These are phyloP conservation scores for Acronicta leporina DNA, from an alignment of 2,888 invertebrate genomes.

Conservation along the genomic window DNA sequence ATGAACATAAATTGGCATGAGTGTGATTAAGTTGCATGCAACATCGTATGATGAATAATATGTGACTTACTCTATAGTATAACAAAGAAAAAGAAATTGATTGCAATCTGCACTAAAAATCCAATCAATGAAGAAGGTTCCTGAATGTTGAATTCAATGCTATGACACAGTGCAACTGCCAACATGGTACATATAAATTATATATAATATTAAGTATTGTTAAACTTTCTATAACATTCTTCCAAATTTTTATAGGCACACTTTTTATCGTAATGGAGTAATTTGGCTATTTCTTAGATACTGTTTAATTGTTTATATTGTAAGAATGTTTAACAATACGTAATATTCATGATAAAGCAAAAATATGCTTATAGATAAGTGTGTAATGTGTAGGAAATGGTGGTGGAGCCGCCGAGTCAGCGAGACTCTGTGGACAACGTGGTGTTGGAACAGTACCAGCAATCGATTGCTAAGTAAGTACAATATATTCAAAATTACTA, in stretches of 20 bases:
- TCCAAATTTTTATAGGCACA: too few species aligned
- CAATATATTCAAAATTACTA: too few species aligned
- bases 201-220: not conserved
- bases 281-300: too few species aligned
- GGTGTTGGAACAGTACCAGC: constrained; percentile 95
- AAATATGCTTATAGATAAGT: constrained; percentile 1
- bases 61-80: not conserved
- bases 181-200: too few species aligned
- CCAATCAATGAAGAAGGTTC: too few species aligned
- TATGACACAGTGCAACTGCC: not conserved
- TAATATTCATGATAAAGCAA: not conserved
- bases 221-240: too few species aligned
- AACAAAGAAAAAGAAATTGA: too few species aligned
- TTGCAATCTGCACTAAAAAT: too few species aligned
- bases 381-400: constrained; percentile 70
- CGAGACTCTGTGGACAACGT: constrained; percentile 91
- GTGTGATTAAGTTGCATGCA: constrained; percentile 66
- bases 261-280: too few species aligned
- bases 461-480: constrained; percentile 94
- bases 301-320: too few species aligned
- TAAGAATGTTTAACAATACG: not conserved
- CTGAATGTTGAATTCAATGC: too few species aligned
- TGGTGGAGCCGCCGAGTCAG: constrained; percentile 72
- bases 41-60: not conserved
- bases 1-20: constrained; percentile 61